Percentiles rank a stretch among this genome's conserved stretches.
Conservation (phyloP, 2,113 vertebrate genomes). For the Sarotherodon lohbergeri region DNA sequence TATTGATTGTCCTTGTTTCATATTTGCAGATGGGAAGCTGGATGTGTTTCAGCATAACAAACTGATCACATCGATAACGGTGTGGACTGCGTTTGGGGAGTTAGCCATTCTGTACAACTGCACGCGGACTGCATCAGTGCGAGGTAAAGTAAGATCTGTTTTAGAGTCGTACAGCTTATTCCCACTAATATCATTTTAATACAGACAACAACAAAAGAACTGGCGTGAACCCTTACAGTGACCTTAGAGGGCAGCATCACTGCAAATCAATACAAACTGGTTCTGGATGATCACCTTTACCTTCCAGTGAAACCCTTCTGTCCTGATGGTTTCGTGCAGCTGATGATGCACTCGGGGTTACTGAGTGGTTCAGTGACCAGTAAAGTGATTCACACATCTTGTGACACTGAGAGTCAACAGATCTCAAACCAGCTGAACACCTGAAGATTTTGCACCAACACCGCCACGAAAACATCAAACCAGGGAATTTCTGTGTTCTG, state of each 20-base stretch:
- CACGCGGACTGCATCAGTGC: slow-evolving; percentile 87
- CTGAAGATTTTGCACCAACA: neutral
- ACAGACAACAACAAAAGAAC: accelerated
- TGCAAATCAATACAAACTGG: neutral
- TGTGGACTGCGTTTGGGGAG: slow-evolving; percentile 91
- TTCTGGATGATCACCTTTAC: neutral
- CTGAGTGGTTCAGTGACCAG: neutral
- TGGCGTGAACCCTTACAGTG: accelerated
- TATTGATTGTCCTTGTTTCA: slow-evolving; percentile 25
- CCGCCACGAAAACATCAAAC: neutral
- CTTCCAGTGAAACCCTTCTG: neutral
- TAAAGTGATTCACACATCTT: neutral
- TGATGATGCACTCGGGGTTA: accelerated
- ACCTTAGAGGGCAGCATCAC: neutral
- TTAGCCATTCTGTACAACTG: slow-evolving; percentile 93
- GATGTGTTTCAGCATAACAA: slow-evolving; percentile 88
- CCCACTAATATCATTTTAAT: neutral
- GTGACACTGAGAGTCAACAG: accelerated
- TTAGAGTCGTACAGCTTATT: accelerated
- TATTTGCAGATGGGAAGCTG: slow-evolving; percentile 81
- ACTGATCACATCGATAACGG: slow-evolving; percentile 80
- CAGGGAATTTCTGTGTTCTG: neutral
- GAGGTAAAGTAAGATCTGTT: slow-evolving; percentile 71
- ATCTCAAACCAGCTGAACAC: neutral
- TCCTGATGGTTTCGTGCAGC: neutral